Conservation (phyloP, 2,113 vertebrate species). For the Nyctereutes procyonoides region DNA sequence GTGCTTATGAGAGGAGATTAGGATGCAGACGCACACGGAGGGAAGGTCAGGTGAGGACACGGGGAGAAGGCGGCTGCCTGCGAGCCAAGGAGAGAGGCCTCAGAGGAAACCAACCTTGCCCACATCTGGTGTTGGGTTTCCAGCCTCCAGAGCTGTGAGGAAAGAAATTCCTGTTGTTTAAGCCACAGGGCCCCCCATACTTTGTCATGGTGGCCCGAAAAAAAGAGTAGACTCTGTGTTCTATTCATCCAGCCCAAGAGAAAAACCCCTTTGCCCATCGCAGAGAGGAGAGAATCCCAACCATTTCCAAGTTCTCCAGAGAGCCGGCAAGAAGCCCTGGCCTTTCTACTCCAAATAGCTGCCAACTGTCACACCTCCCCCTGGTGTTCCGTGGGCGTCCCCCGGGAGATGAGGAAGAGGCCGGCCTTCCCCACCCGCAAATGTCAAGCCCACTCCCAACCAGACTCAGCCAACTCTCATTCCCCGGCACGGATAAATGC, state of each 20-base stretch:
- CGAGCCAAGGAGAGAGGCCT: rapidly evolving
- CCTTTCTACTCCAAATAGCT: neutral
- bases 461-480: neutral
- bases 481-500: neutral
- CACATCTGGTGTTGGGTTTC: neutral
- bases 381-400: neutral
- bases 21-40: rapidly evolving
- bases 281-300: neutral
- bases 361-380: neutral
- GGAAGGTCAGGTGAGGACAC: neutral
- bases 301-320: neutral
- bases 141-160: neutral
- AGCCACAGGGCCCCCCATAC: neutral
- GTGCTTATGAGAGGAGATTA: neutral
- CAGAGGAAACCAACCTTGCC: too few species aligned
- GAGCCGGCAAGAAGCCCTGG: neutral
- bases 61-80: rapidly evolving
- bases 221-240: neutral
- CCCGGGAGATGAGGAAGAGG: neutral
- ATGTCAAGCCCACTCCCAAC: neutral
- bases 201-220: neutral
- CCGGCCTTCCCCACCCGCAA: neutral
- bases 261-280: neutral
- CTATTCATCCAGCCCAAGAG: rapidly evolving
- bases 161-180: neutral